Percentiles rank a stretch among this genome's conserved stretches.
Conservation (phyloP, 2,113 vertebrate species). For the Ailurus styani region DNA sequence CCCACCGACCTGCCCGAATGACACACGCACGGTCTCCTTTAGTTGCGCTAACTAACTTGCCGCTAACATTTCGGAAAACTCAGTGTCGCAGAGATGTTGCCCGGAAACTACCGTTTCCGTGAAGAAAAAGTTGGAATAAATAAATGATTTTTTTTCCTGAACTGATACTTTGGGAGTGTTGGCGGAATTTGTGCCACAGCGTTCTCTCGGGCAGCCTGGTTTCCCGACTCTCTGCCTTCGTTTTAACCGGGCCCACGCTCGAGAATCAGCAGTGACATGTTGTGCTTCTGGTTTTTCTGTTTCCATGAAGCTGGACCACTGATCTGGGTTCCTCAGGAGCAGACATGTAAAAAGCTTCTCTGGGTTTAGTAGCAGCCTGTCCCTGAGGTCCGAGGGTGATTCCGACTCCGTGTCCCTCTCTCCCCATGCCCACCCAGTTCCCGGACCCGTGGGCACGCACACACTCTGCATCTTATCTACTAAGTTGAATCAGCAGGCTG, state of each 20-base stretch:
- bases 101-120: not conserved
- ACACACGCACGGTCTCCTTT: not conserved
- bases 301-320: not conserved
- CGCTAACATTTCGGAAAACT: not conserved
- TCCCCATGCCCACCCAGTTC: too few species aligned
- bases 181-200: not conserved
- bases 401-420: not conserved
- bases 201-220: not conserved
- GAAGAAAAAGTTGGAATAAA: not conserved
- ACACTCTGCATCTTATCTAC: not conserved
- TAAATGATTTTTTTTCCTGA: not conserved
- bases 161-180: not conserved
- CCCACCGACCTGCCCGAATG: not conserved
- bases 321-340: not conserved
- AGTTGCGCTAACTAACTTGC: not conserved
- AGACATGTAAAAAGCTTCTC: not conserved
- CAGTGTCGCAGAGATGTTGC: not conserved
- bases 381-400: not conserved
- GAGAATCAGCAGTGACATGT: not conserved
- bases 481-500: not conserved
- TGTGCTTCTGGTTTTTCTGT: not conserved
- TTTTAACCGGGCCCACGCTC: not conserved
- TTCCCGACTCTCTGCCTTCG: not conserved
- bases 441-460: not conserved
- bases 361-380: not conserved